phyloP scores from a whole-genome alignment of 2,888 invertebrate genomes.

The Ceriagrion tenellum region DNA sequence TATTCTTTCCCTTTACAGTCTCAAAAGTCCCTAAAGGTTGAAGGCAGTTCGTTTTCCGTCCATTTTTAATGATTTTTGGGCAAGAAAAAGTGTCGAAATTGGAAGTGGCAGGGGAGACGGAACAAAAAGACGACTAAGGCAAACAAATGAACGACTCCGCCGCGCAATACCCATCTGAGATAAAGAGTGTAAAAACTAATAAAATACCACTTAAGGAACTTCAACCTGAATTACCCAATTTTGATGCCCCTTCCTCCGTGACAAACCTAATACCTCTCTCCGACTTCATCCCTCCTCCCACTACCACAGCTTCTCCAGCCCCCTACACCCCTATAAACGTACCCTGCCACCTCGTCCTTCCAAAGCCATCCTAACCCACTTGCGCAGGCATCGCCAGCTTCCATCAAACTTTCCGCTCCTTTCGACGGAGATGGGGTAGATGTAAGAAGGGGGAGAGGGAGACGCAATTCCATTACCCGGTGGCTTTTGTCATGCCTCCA shows the following conservation, averaged over 20 bases:
- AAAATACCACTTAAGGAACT: constrained; percentile 50
- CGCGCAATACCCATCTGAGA: constrained; percentile 40
- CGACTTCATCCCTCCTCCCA: neutral
- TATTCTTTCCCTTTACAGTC: neutral
- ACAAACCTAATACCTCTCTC: neutral
- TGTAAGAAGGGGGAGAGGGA: neutral
- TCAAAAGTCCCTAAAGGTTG: neutral
- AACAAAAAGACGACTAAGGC: neutral
- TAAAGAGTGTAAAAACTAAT: constrained; percentile 54
- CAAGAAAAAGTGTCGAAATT: neutral
- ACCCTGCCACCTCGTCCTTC: neutral
- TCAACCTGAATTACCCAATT: constrained; percentile 59
- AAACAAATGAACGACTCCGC: constrained; percentile 24
- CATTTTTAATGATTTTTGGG: neutral
- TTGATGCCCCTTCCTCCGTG: neutral
- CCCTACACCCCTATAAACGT: neutral
- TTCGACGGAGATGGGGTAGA: neutral
- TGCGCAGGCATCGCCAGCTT: neutral
- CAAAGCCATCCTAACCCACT: neutral
- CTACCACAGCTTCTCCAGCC: neutral
- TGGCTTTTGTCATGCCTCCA: constrained; percentile 51
- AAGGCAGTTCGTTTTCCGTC: neutral
- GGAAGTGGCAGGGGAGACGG: neutral
- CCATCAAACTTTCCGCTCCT: constrained; percentile 55
- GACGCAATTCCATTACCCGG: constrained; percentile 60